Percentiles rank a stretch among this genome's conserved stretches.
Conservation (phyloP, 2,888 invertebrate genomes). For the Serripes groenlandicus region DNA sequence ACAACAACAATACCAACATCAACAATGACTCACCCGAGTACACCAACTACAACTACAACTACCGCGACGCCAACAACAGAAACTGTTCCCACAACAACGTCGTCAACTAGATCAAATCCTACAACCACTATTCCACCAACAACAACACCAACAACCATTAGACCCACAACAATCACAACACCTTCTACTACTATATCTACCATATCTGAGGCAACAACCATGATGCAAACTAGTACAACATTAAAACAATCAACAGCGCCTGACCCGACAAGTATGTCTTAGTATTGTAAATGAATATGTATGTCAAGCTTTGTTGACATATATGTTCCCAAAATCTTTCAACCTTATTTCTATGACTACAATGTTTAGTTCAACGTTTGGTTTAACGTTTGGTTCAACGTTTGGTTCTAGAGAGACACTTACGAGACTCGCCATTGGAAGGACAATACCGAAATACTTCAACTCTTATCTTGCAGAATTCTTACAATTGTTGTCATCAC, state of each 20-base stretch:
- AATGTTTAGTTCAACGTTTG: no score
- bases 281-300: no score
- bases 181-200: slow-evolving; percentile 16
- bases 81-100: neutral
- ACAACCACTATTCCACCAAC: neutral
- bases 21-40: neutral
- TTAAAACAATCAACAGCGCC: neutral
- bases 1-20: neutral
- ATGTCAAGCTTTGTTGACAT: no score
- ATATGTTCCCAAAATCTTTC: no score
- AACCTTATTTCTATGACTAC: no score
- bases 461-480: no score
- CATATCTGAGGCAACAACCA: neutral
- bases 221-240: neutral
- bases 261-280: neutral
- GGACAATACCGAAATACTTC: no score
- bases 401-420: no score
- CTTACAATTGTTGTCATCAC: no score
- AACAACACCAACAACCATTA: neutral
- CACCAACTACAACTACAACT: neutral
- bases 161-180: no score
- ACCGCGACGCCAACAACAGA: neutral
- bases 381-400: no score
- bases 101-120: neutral
- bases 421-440: no score